Evolutionary conservation across 2,113 vertebrate genomes (phyloP).

Genomic region (Nymphicus hollandicus): DNA sequence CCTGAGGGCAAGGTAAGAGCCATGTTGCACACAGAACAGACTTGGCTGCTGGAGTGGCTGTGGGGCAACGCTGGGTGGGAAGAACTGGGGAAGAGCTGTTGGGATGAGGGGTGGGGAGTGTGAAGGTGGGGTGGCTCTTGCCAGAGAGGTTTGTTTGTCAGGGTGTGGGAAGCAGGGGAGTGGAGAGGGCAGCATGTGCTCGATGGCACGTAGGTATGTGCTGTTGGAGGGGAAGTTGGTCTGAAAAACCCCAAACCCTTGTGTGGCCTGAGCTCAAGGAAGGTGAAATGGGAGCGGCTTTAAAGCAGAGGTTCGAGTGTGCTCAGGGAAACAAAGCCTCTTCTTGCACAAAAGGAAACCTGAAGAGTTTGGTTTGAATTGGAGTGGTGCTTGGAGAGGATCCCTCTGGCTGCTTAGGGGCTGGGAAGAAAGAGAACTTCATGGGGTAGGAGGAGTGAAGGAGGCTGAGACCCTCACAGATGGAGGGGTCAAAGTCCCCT

Average conservation of each 20-base stretch:
- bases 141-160: accelerated
- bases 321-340: too few relatives aligned
- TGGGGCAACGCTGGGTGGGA: accelerated
- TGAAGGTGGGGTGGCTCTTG: accelerated
- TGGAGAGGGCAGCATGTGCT: accelerated
- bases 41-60: accelerated
- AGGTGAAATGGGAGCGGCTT: accelerated
- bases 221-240: background rate
- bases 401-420: accelerated
- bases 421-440: background rate
- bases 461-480: accelerated
- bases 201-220: accelerated
- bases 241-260: accelerated
- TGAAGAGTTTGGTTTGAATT: background rate
- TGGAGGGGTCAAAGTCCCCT: accelerated
- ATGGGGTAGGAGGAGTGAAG: accelerated
- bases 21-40: accelerated
- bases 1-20: accelerated
- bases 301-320: accelerated
- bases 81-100: background rate
- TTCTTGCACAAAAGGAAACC: background rate
- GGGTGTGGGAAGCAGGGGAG: accelerated
- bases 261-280: accelerated
- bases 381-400: background rate
- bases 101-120: accelerated